These are phyloP conservation scores for Hydrolagus colliei DNA, from an alignment of 2,797 vertebrate species.

Conservation along the genomic window DNA sequence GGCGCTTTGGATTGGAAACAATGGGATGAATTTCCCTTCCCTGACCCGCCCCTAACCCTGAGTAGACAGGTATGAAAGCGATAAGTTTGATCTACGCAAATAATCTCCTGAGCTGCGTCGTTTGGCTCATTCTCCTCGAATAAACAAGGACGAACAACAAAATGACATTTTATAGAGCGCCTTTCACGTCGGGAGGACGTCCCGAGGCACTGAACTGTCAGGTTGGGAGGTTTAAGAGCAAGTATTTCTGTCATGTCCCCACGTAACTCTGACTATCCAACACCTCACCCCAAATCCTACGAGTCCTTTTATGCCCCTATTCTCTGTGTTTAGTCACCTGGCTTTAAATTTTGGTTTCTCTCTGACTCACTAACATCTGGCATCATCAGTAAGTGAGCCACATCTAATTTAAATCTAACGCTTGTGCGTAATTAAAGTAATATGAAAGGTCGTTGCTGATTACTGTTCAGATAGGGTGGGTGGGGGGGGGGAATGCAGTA, in stretches of 20 bases:
- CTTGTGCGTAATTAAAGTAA: slow-evolving; percentile 24
- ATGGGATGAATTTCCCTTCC: no score
- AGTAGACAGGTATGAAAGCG: no score
- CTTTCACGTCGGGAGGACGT: no score
- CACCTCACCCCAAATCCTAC: neutral
- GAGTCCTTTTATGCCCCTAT: neutral
- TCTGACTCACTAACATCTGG: neutral
- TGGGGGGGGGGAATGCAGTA: neutral
- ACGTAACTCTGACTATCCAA: neutral
- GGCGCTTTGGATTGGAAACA: no score
- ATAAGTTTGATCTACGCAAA: no score
- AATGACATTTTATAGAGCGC: no score
- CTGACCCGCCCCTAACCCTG: no score
- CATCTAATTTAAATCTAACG: slow-evolving; percentile 9
- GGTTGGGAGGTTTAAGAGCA: neutral
- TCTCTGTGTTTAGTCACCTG: slow-evolving; percentile 14
- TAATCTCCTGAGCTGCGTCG: no score
- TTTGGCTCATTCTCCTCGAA: neutral
- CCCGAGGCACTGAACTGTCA: no score
- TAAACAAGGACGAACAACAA: neutral
- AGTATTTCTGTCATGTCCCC: neutral
- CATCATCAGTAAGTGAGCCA: slow-evolving; percentile 18
- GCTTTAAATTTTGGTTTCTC: neutral
- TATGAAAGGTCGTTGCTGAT: slow-evolving; percentile 25
- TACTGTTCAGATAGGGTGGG: neutral